Evolutionary conservation across 2,113 vertebrate species (phyloP), one percentile per base, ranked within the genome.

Genomic region (Pseudopodoces humilis): DNA sequence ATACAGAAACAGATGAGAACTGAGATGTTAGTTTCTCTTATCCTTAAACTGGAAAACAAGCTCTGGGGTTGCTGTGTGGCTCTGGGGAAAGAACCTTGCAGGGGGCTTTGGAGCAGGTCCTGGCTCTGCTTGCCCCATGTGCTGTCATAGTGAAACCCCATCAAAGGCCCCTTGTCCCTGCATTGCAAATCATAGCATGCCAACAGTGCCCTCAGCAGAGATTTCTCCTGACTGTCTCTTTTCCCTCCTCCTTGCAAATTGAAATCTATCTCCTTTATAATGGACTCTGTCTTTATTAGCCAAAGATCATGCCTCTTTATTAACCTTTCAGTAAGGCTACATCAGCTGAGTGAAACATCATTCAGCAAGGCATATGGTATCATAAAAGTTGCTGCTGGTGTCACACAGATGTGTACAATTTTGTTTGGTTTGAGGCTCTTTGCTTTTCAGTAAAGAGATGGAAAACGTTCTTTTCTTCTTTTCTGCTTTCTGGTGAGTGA

Each of bases 251-350:
- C 15, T 46, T 81, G 35, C 56, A 86, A 64, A 72, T 64, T 86
- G 80, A 94, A 88, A 86, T 67, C 9, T 58, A 50, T 83, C 68
- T 90, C 37, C 72, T 78, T 68, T 77, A 15, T 71, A 88, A 83
- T 0, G 0, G 27, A n/a, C 68, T 83, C 7, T 0, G 68, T 55
- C 39, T 74, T 96, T 91, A 65, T 94, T 95, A 95, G 63, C 67
- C 31, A 30, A 83, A 67, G 85, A 92, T 92, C 68, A 31, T 30
- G 31, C 39, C 39, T 93, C 44, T 95, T 90, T 62, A 81, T 96
- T 96, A 92, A 88, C 79, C 79, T 96, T 92, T 55, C 65, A 75
- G 37, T 60, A 68, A 83, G 64, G 60, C 79, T 90, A 25, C 68
- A 74, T 72, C 59, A 81, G 70, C 80, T 86, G 90, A 77, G 74